Evolutionary conservation across 1,140 invertebrate genomes (phyloP), one percentile per base, ranked within the genome.

Genomic region (Drosophila kurseongensis): DNA sequence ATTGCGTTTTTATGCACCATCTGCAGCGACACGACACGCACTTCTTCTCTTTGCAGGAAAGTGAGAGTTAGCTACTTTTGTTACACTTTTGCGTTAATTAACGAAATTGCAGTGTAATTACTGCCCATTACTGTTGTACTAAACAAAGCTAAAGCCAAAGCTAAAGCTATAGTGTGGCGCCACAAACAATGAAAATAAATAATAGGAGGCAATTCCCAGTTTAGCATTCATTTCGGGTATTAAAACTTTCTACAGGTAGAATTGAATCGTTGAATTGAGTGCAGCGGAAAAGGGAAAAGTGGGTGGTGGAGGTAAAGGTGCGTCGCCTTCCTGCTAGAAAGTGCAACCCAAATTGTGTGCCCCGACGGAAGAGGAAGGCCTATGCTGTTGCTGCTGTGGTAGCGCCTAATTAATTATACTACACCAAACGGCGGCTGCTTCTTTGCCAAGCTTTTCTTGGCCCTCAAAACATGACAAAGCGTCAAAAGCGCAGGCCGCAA

Each of bases 391-490:
- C 40, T 29, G 61, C 18, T 45, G 40, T 13, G 23, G 41, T 52
- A 45, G 74, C 45, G 65, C 57, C 75, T 77, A 77, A 78, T 78
- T 78, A 78, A 78, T 78, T 78, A 78, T 71, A 62, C 52, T 47
- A 59, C 18, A 66, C 13, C 23, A 36, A n/a, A 14, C 40, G n/a
- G 35, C 23, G 14, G 41, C 56, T 45, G 47, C 32, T 38, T 12
- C 13, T 56, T 16, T 1, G 10, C 10, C 55, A 16, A 16, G 16
- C 41, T 55, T 47, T 38, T 68, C 66, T 55, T 68, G 50, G 63
- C 50, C 63, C 50, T 18, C 35, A 47, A 69, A 71, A 57, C 68
- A 71, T 72, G 51, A 72, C 51, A 71, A 58, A 58, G 66, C 51
- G 42, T 72, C 52, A 57, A 71, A 71, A 71, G 68, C 68, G 66